These are phyloP conservation scores for Cephus cinctus DNA, from an alignment of 1,140 invertebrate species.

Conservation along the genomic window DNA sequence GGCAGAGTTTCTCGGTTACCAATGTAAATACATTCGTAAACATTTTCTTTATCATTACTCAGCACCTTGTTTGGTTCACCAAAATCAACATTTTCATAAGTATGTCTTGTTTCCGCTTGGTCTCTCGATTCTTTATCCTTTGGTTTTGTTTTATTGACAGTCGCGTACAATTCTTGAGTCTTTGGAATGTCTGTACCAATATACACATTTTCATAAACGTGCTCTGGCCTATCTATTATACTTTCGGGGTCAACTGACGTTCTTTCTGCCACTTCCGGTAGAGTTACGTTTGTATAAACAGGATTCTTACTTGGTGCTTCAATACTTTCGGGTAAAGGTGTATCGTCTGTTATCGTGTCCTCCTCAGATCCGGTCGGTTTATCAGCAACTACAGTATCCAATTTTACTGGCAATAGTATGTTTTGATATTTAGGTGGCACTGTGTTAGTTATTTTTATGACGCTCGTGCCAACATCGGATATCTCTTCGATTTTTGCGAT, in stretches of 20 bases:
- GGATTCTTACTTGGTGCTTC: neutral
- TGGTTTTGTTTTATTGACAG: constrained; percentile 10
- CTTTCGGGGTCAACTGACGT: constrained; percentile 12
- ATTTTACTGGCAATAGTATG: constrained; percentile 41
- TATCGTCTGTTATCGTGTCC: constrained; percentile 1
- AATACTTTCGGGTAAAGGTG: constrained; percentile 5
- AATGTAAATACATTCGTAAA: constrained; percentile 37
- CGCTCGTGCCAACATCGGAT: neutral
- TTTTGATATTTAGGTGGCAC: constrained; percentile 36
- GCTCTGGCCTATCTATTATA: constrained; percentile 26
- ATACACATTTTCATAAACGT: constrained; percentile 40
- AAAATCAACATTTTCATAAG: constrained; percentile 42
- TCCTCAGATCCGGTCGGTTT: constrained; percentile 6
- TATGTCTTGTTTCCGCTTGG: constrained; percentile 26
- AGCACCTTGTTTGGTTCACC: constrained; percentile 15
- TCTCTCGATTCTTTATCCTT: constrained; percentile 13
- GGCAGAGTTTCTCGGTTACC: constrained; percentile 27
- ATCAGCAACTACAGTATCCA: constrained; percentile 18
- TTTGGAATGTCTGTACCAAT: constrained; percentile 32
- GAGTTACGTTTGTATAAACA: constrained; percentile 3
- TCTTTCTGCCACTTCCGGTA: neutral
- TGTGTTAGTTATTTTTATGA: constrained; percentile 4
- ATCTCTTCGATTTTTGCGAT: neutral
- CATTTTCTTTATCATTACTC: constrained; percentile 15
- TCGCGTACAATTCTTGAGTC: constrained; percentile 13